Evolutionary conservation across 2,888 invertebrate genomes (phyloP).

Genomic region (Hololepta plana): DNA sequence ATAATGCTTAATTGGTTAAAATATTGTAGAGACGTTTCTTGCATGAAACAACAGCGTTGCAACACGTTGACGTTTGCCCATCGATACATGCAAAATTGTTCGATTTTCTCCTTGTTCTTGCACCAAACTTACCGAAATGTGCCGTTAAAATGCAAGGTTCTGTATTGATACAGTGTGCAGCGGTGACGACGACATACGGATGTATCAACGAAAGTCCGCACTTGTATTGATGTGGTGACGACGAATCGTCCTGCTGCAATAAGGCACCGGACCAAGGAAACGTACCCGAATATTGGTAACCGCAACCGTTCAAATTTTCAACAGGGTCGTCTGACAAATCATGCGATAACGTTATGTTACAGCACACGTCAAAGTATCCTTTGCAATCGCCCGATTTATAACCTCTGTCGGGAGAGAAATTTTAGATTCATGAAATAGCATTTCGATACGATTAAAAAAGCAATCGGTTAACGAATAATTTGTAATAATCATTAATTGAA

Average conservation of each 20-base stretch:
- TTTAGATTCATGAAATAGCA: no score
- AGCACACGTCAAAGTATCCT: conserved; percentile 12
- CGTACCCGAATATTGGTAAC: conserved; percentile 7
- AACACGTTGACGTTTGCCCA: no score
- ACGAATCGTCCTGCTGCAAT: conserved; percentile 6
- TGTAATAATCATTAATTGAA: no score
- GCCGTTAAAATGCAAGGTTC: no score
- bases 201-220: conserved; percentile 9
- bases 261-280: conserved; percentile 10
- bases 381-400: conserved; percentile 7
- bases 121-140: no score
- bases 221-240: conserved; percentile 5
- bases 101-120: no score
- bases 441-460: no score
- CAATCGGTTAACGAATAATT: no score
- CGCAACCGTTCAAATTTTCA: conserved; percentile 8
- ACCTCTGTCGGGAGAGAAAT: conserved; percentile 5
- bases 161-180: conserved; percentile 8
- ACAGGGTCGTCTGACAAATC: conserved; percentile 3
- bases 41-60: no score
- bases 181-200: conserved; percentile 8
- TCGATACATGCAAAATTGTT: no score
- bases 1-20: no score
- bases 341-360: conserved; percentile 7
- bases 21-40: no score